Evolutionary conservation across 2,888 invertebrate species (phyloP).

Genomic region (Temnothorax rugatulus): DNA sequence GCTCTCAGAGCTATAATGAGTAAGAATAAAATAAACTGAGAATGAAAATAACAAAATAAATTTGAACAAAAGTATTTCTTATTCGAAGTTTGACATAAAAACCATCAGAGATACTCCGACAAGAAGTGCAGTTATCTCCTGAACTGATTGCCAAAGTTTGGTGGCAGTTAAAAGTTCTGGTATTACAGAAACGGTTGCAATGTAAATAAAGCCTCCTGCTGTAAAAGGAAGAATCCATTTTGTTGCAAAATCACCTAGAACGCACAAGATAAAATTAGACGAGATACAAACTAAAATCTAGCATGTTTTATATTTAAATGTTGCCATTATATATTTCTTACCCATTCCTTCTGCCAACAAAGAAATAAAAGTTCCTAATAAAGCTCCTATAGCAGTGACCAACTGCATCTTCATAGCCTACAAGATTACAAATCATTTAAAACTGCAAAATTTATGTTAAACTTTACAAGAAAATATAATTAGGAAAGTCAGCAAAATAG

Average conservation of each 20-base stretch:
- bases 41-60: conserved; percentile 35
- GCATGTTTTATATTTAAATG: background rate
- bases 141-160: conserved; percentile 95
- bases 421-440: conserved; percentile 60
- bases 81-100: conserved; percentile 94
- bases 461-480: background rate
- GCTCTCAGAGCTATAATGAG: conserved; percentile 21
- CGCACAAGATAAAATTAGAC: conserved; percentile 7
- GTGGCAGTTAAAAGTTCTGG: conserved; percentile 97
- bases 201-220: conserved; percentile 99
- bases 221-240: conserved; percentile 98
- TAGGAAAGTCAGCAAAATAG: background rate
- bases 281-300: background rate
- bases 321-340: conserved; percentile 72
- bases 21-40: conserved; percentile 44
- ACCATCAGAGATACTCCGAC: conserved; percentile 98
- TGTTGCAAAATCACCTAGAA: conserved; percentile 90
- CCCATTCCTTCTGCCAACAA: conserved; percentile 92
- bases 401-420: conserved; percentile 97
- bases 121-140: conserved; percentile 95
- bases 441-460: background rate
- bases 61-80: conserved; percentile 62
- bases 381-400: conserved; percentile 97
- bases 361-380: conserved; percentile 96
- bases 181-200: conserved; percentile 99